Evolutionary conservation across 2,888 invertebrate species (phyloP), one percentile per base, ranked within the genome.

Genomic region (Aspidiotus rigidus): DNA sequence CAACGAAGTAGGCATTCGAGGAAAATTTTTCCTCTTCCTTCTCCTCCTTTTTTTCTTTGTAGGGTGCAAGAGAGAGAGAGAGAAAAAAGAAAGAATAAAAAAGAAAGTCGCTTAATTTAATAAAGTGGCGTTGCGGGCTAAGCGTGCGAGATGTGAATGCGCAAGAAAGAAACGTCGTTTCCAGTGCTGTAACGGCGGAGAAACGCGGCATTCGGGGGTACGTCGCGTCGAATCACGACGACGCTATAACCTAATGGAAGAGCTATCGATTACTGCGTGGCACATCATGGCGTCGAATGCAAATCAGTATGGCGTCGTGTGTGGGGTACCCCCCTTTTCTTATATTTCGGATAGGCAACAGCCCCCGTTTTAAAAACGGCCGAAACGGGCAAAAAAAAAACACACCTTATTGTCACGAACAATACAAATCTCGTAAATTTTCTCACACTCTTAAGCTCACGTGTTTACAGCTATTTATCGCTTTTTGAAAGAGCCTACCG

Each of bases 231-330:
- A 66, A 66, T 66, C 66, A 66, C 66, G 66, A 66, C 66, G 66
- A 66, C 66, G 66, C 66, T 66, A 66, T 66, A 66, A 66, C 66
- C 66, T 66, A 66, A 66, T 66, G 66, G 66, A 64, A 66, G 66
- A 66, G 66, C 66, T 66, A 66, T 66, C 66, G 66, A 66, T 66
- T 66, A 66, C 66, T 66, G 66, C 66, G 66, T 66, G 57, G 69
- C 69, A 69, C 64, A 66, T 60, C 66, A 64, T 66, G 64, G 64
- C 64, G 64, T 66, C 70, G 66, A 70, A 70, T 70, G 70, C 70
- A 70, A 70, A 70, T 70, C 70, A 70, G 70, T 55, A 70, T 70
- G 70, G 70, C 70, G 70, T 70, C 70, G 62, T 69, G 69, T 61
- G 69, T 62, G 62, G 44, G 69, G 69, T 56, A 42, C 42, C 40